Evolutionary conservation across 1,140 invertebrate species (phyloP).

Genomic region (Rhagoletis pomonella): DNA sequence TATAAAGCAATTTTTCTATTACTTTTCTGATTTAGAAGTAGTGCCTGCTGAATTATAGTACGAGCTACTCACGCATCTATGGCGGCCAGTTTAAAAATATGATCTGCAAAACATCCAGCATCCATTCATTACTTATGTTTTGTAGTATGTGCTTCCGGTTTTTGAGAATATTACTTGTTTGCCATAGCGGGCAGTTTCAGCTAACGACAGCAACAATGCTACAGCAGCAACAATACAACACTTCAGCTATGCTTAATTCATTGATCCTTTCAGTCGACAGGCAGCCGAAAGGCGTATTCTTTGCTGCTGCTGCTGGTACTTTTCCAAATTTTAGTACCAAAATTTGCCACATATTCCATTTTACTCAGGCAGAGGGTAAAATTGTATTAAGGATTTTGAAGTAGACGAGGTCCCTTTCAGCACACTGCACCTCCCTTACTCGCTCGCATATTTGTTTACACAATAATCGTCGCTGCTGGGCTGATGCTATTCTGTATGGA

Average conservation of each 20-base stretch:
- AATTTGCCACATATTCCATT: too few species aligned
- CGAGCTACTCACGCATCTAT: too few species aligned
- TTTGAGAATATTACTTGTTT: not conserved
- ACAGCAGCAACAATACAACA: not conserved
- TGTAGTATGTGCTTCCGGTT: not conserved
- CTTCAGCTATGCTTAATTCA: not conserved
- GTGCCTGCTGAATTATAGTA: too few species aligned
- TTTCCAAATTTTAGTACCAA: constrained; percentile 6
- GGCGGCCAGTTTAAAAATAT: too few species aligned
- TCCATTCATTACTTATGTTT: too few species aligned
- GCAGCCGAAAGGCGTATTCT: not conserved
- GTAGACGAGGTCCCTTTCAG: not conserved
- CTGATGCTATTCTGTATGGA: not conserved
- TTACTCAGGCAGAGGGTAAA: not conserved
- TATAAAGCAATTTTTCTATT: too few species aligned
- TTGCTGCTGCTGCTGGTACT: not conserved
- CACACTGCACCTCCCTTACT: not conserved
- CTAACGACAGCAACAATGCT: not conserved
- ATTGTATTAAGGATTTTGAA: not conserved
- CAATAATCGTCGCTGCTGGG: constrained; percentile 4
- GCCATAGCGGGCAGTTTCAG: not conserved
- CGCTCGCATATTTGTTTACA: not conserved
- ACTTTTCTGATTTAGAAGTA: too few species aligned
- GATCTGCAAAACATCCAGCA: too few species aligned
- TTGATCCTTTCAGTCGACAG: not conserved